Base-by-base conservation (phyloP, 2,113 vertebrate genomes). In the Cochlearius cochlearius region DNA sequence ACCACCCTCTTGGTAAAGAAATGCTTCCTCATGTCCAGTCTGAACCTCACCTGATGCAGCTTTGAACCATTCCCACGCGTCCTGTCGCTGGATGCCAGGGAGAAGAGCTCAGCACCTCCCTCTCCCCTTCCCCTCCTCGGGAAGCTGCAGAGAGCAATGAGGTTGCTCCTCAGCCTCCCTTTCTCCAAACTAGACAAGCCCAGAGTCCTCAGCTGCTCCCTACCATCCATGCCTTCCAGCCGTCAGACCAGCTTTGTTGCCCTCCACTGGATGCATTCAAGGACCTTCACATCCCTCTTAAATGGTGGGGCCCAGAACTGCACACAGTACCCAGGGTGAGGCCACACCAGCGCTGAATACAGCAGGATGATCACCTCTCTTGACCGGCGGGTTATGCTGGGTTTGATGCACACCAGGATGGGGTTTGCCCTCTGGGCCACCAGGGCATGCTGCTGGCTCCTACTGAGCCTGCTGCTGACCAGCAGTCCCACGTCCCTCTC, bases 41-140 rank as follows among this genome's bases (percentile, higher is more conserved):
- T 41, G 3, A 68, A 15, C 20, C 13, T 56, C 5, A 15, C 16
- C 9, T 41, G 43, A 13, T 0, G 0, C 34, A 53, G 49, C 38
- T 80, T 38, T 53, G 30, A 47, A 7, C 55, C n/a, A 11, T 80
- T 85, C 19, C 55, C 34, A 34, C 5, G 3, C 1, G 2, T 62
- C 5, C 15, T 36, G 0, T 34, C 15, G 3, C 29, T 34, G 34
- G 23, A n/a, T 55, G 3, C 27, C 27, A 47, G 50, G 30, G 18
- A 55, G 30, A 27, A 52, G 12, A 41, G 34, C 2, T 36, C 34
- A 41, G 50, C 9, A 23, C 17, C 9, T 59, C 12, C 20, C 6
- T 25, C 34, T 41, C 15, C 55, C 2, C 5, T 21, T 41, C 26
- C 26, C 12, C 18, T 52, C 10, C 36, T 58, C 36, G 27, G 56